phyloP scores from a whole-genome alignment of 2,113 vertebrate genomes.

The Larimichthys crocea region DNA sequence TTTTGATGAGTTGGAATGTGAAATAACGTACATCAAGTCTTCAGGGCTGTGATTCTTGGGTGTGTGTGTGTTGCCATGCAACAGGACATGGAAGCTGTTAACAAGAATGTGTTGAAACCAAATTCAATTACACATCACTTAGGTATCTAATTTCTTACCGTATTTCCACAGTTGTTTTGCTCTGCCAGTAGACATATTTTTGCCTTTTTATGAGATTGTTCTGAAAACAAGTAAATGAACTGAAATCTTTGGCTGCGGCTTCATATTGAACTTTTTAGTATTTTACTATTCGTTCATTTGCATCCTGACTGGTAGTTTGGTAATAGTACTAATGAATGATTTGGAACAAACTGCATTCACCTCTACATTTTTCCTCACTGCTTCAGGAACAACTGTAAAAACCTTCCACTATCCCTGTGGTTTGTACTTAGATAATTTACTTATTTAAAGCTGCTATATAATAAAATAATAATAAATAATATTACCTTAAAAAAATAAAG shows the following conservation, averaged over 20 bases:
- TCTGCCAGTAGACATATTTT: not conserved
- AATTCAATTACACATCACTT: constrained; percentile 8
- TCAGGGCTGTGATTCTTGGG: not conserved
- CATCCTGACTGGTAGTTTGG: not conserved
- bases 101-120: not conserved
- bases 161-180: constrained; percentile 1
- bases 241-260: not conserved
- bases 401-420: not conserved
- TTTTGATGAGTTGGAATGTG: constrained; percentile 14
- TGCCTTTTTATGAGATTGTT: constrained; percentile 6
- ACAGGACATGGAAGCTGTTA: not conserved
- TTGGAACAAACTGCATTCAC: not conserved
- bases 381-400: not conserved
- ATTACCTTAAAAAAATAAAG: too few relatives aligned
- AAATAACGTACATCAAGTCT: not conserved
- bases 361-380: not conserved
- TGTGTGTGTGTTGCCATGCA: not conserved
- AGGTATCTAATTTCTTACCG: not conserved
- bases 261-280: not conserved
- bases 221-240: constrained; percentile 15
- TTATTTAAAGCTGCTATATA: not conserved
- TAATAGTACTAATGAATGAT: not conserved
- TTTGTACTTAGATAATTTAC: not conserved
- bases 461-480: too few relatives aligned
- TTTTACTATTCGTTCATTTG: not conserved